These are phyloP conservation scores for honey bee (Apis mellifera) DNA, from an alignment of 1,140 invertebrate genomes.

Conservation along the genomic window DNA sequence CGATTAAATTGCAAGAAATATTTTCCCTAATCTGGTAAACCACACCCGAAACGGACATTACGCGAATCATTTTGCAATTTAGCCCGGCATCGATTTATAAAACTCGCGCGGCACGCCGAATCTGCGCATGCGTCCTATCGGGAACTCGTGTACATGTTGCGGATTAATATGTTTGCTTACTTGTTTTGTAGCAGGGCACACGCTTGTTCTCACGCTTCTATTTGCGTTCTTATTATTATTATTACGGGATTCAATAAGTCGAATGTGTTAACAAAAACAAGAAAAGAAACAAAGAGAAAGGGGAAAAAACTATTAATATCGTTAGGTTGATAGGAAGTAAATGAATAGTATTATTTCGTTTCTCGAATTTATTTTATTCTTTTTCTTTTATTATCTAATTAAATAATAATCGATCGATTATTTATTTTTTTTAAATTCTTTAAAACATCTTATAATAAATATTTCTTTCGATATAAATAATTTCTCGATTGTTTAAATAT, in stretches of 20 bases:
- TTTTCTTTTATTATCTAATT: neutral
- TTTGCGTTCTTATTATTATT: neutral
- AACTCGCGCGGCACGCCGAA: conserved; percentile 13
- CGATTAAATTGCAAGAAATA: neutral
- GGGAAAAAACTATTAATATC: too few relatives aligned
- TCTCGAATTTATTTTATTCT: too few relatives aligned
- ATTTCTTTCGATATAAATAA: too few relatives aligned
- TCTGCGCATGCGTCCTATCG: conserved; percentile 12
- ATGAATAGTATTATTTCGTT: neutral
- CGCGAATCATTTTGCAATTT: conserved; percentile 44
- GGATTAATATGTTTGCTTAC: conserved; percentile 3
- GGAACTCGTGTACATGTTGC: too few relatives aligned
- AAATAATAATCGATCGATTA: too few relatives aligned
- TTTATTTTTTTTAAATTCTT: too few relatives aligned
- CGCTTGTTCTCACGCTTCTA: neutral
- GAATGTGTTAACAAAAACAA: conserved; percentile 24
- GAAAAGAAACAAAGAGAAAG: too few relatives aligned
- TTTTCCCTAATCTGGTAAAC: conserved; percentile 15
- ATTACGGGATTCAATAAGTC: neutral
- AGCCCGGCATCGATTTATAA: conserved; percentile 35
- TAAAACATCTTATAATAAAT: too few relatives aligned
- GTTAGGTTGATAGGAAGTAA: neutral
- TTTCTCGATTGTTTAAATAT: too few relatives aligned
- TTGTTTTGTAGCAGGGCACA: neutral
- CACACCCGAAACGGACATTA: conserved; percentile 40